These are phyloP conservation scores for Dipus sagitta DNA, from an alignment of 2,797 vertebrate genomes.

Conservation along the genomic window DNA sequence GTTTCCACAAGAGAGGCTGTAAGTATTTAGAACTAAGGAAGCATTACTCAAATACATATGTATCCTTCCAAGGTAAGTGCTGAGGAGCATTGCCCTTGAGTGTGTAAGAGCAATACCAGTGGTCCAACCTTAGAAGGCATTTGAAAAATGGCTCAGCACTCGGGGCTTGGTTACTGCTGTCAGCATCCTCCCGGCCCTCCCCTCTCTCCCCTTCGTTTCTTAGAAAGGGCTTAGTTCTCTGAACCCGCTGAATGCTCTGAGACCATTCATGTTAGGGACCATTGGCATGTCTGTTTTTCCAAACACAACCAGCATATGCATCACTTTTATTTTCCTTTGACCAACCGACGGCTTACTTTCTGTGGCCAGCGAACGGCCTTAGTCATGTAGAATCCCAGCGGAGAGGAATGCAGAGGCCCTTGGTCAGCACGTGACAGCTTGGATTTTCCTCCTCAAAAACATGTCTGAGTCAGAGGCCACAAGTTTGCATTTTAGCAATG, in stretches of 20 bases:
- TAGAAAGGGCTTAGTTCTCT: conserved; percentile 29
- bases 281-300: not conserved
- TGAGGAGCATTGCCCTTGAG: not conserved
- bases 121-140: not conserved
- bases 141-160: not conserved
- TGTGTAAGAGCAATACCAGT: not conserved
- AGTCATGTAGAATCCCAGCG: conserved; percentile 42
- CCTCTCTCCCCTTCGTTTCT: not conserved
- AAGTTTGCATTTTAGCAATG: conserved; percentile 70
- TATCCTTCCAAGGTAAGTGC: not conserved
- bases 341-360: conserved; percentile 52
- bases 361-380: conserved; percentile 57
- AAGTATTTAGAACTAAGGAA: conserved; percentile 51
- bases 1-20: not conserved
- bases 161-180: not conserved
- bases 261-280: conserved; percentile 32
- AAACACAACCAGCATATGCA: conserved; percentile 27
- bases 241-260: not conserved
- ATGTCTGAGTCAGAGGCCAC: conserved; percentile 62
- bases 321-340: conserved; percentile 57
- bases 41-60: not conserved
- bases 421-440: conserved; percentile 36
- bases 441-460: conserved; percentile 58
- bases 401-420: conserved; percentile 54
- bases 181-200: not conserved